Evolutionary conservation across 92 coral and sea anemone species (phyloP).

Genomic region (Paragorgia papillata): DNA sequence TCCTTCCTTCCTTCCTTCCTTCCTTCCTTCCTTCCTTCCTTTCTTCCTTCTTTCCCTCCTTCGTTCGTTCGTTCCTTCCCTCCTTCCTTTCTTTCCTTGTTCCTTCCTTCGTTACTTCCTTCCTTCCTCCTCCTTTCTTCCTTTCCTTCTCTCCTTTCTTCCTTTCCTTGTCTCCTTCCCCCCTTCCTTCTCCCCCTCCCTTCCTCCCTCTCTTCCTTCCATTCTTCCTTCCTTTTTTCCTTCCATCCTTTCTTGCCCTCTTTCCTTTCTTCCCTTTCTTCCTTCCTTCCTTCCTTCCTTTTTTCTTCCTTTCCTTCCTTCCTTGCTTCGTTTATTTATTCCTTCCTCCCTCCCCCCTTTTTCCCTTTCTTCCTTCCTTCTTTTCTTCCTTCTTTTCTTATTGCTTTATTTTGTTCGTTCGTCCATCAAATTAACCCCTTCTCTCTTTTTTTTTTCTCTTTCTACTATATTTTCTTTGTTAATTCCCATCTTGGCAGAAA

Average conservation of each 20-base stretch:
- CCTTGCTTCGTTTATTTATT: background rate
- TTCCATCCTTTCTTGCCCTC: background rate
- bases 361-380: background rate
- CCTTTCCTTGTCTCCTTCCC: background rate
- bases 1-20: no score
- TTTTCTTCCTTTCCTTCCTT: background rate
- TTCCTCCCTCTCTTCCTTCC: background rate
- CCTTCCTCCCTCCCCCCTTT: background rate
- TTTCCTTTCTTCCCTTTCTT: background rate
- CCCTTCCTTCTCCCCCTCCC: background rate
- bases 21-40: no score
- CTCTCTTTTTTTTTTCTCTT: background rate
- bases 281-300: background rate
- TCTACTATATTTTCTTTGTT: background rate
- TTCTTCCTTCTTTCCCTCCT: no score
- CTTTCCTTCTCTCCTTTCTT: background rate
- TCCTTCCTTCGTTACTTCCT: no score
- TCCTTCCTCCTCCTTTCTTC: background rate
- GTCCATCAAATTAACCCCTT: background rate
- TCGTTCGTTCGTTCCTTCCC: no score
- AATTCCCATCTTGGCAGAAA: constrained; percentile 6
- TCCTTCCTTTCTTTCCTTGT: no score
- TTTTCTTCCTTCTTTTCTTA: background rate
- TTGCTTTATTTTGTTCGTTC: background rate
- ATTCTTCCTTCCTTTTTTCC: background rate